phyloP scores from a whole-genome alignment of 2,888 invertebrate species.

The Kryphioiulus occultus region DNA sequence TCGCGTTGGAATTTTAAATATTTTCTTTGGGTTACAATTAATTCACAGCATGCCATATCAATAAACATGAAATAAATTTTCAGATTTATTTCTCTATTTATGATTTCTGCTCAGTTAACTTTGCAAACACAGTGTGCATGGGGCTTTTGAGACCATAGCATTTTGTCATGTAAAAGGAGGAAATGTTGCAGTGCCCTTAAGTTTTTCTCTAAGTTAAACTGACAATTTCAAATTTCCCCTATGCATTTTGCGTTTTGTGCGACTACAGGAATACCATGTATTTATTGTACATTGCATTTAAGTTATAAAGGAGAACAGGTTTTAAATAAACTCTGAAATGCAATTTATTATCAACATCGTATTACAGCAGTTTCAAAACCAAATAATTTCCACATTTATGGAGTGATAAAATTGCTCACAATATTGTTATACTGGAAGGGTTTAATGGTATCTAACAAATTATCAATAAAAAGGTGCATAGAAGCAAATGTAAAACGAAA shows the following conservation, averaged over 20 bases:
- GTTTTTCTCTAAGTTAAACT: too few species aligned
- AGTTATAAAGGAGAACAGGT: neutral
- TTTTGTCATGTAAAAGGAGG: too few species aligned
- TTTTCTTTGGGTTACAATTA: too few species aligned
- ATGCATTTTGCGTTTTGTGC: neutral
- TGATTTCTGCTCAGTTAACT: too few species aligned
- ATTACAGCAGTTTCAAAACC: neutral
- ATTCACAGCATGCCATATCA: too few species aligned
- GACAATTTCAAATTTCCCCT: neutral
- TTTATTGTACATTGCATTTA: neutral
- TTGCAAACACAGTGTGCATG: too few species aligned
- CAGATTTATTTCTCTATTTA: too few species aligned
- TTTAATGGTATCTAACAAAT: neutral
- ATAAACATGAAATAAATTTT: too few species aligned
- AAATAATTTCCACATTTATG: neutral
- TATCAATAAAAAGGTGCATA: neutral
- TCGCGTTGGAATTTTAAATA: too few species aligned
- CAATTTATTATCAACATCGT: neutral
- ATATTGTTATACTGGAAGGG: neutral
- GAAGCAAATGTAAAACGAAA: neutral
- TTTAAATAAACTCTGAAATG: neutral
- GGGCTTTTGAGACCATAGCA: too few species aligned
- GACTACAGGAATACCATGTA: neutral
- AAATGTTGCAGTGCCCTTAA: too few species aligned
- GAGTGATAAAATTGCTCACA: neutral